phyloP scores from a whole-genome alignment of 1,140 invertebrate species.

The Bombus polaris region DNA sequence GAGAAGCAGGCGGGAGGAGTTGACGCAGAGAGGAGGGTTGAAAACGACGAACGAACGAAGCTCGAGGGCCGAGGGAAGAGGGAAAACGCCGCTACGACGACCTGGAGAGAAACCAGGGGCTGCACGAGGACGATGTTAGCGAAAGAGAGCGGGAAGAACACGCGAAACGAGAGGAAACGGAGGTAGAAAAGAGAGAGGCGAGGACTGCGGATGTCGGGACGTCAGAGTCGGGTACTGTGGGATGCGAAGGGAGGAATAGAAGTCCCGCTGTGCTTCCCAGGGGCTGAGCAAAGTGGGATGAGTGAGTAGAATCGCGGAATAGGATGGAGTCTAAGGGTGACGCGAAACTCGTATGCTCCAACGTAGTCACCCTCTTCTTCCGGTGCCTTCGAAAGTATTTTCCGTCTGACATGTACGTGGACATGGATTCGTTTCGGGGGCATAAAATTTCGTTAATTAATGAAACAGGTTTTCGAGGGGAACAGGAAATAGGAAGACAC shows the following conservation, averaged over 20 bases:
- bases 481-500: too few species aligned
- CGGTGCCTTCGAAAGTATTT: slow-evolving; percentile 55
- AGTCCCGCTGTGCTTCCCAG: slow-evolving; percentile 72
- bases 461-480: neutral
- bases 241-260: slow-evolving; percentile 76
- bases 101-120: slow-evolving; percentile 56
- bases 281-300: slow-evolving; percentile 76
- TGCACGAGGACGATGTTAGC: slow-evolving; percentile 30
- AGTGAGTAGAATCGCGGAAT: slow-evolving; percentile 77
- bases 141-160: slow-evolving; percentile 14
- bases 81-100: slow-evolving; percentile 56
- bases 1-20: slow-evolving; percentile 62
- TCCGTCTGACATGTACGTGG: slow-evolving; percentile 44
- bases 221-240: slow-evolving; percentile 70
- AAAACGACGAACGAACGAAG: slow-evolving; percentile 44
- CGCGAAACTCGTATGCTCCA: slow-evolving; percentile 72
- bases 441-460: neutral
- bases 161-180: neutral
- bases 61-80: slow-evolving; percentile 34
- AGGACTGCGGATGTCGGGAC: slow-evolving; percentile 72
- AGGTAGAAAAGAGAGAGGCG: slow-evolving; percentile 12
- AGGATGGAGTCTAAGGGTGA: slow-evolving; percentile 77
- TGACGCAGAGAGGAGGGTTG: slow-evolving; percentile 50
- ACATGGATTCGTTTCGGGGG: neutral
- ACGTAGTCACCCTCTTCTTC: slow-evolving; percentile 1